phyloP scores from a whole-genome alignment of 1,140 invertebrate species.

The Ptiloglossa arizonensis region DNA sequence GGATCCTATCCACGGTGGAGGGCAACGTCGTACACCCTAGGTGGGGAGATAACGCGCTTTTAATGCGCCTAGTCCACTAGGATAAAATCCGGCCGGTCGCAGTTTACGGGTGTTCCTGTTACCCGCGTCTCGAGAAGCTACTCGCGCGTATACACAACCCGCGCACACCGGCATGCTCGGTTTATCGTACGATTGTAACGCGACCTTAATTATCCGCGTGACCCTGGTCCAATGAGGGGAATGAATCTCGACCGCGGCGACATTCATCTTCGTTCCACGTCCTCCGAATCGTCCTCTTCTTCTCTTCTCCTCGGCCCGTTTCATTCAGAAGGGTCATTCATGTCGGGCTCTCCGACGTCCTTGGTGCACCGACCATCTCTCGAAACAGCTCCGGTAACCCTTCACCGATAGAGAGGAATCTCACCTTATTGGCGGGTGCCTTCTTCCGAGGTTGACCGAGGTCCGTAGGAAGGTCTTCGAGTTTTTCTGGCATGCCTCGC shows the following conservation, averaged over 20 bases:
- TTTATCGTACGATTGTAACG: constrained; percentile 61
- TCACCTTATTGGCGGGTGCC: not conserved
- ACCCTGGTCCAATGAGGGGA: constrained; percentile 59
- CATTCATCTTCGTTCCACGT: constrained; percentile 60
- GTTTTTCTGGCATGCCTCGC: not conserved
- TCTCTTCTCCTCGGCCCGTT: not conserved
- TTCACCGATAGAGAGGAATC: not conserved
- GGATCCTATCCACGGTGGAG: constrained; percentile 25
- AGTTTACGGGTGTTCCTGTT: constrained; percentile 58
- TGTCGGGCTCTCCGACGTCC: constrained; percentile 10
- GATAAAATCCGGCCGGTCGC: constrained; percentile 12
- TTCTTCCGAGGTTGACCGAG: not conserved
- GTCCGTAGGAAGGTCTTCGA: not conserved
- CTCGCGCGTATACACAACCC: not conserved
- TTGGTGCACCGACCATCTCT: constrained; percentile 15
- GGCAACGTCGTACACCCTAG: constrained; percentile 27
- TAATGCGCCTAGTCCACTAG: constrained; percentile 48
- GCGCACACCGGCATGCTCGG: constrained; percentile 6
- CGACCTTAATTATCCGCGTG: constrained; percentile 63
- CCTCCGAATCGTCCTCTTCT: constrained; percentile 30
- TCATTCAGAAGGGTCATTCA: constrained; percentile 50
- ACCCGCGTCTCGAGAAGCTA: constrained; percentile 30
- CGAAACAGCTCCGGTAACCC: constrained; percentile 6
- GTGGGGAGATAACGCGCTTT: constrained; percentile 64
- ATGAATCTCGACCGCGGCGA: constrained; percentile 62